Evolutionary conservation across 2,797 vertebrate genomes (phyloP).

Genomic region (Sparidentex hasta): DNA sequence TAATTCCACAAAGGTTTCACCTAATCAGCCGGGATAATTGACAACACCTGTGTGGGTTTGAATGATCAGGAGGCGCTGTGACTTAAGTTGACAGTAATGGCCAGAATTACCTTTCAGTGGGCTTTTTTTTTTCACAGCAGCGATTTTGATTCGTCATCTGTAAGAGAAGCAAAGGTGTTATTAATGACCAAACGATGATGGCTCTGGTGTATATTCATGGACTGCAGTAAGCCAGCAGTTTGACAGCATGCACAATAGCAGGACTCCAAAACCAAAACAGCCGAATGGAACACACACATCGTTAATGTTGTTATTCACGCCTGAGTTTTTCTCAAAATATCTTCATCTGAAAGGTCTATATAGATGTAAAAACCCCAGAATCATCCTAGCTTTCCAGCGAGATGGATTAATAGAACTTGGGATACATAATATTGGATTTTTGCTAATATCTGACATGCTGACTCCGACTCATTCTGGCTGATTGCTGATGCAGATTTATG

Average conservation of each 20-base stretch:
- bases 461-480: too few relatives aligned
- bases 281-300: not conserved
- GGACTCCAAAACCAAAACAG: not conserved
- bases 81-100: not conserved
- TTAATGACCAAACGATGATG: conserved; percentile 2
- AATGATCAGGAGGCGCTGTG: not conserved
- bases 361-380: not conserved
- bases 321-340: not conserved
- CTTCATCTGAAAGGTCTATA: not conserved
- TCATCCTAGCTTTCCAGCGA: not conserved
- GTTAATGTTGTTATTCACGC: not conserved
- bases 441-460: too few relatives aligned
- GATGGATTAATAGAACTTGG: not conserved
- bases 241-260: not conserved
- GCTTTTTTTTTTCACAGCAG: conserved; percentile 4
- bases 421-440: too few relatives aligned
- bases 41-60: not conserved
- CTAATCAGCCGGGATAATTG: not conserved
- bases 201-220: not conserved
- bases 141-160: not conserved
- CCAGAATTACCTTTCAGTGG: not conserved
- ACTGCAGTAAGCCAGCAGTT: not conserved
- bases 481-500: too few relatives aligned
- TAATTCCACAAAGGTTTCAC: not conserved
- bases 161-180: not conserved